phyloP scores from a whole-genome alignment of 1,140 invertebrate genomes.

The Cydia pomonella region DNA sequence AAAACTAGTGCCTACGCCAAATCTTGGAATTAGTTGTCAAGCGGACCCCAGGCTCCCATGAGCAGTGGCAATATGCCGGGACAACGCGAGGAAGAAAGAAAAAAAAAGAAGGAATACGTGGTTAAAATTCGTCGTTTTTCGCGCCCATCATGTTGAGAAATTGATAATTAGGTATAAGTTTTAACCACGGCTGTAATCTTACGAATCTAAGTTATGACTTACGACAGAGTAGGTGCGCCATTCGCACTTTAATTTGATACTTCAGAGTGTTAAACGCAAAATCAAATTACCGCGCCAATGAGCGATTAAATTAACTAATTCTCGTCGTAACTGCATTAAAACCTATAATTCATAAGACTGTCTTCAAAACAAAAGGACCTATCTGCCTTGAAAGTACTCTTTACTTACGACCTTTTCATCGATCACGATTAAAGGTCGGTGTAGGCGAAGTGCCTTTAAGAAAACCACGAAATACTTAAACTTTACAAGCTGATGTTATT shows the following conservation, averaged over 20 bases:
- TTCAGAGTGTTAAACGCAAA: slow-evolving; percentile 10
- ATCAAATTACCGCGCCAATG: background rate
- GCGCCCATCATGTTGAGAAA: too few relatives aligned
- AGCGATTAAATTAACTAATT: slow-evolving; percentile 19
- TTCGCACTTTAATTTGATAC: background rate
- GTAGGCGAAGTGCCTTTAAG: background rate
- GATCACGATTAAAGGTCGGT: background rate
- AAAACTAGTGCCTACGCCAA: too few relatives aligned
- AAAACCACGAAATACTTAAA: slow-evolving; percentile 14
- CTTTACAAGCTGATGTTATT: background rate
- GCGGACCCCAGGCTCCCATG: too few relatives aligned
- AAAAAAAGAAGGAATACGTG: too few relatives aligned
- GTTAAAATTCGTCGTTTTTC: too few relatives aligned
- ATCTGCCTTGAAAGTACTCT: background rate
- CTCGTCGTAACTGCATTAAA: background rate
- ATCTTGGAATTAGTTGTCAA: too few relatives aligned
- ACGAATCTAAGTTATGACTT: background rate
- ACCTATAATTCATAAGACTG: background rate
- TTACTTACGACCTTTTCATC: background rate
- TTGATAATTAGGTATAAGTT: too few relatives aligned
- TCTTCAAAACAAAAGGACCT: background rate
- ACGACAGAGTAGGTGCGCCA: background rate
- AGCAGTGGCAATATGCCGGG: too few relatives aligned
- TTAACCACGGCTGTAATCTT: background rate
- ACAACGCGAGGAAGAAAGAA: too few relatives aligned